Percentiles rank a stretch among this genome's conserved stretches.
Conservation (phyloP, 2,113 vertebrate species). For the Leucopsar rothschildi region DNA sequence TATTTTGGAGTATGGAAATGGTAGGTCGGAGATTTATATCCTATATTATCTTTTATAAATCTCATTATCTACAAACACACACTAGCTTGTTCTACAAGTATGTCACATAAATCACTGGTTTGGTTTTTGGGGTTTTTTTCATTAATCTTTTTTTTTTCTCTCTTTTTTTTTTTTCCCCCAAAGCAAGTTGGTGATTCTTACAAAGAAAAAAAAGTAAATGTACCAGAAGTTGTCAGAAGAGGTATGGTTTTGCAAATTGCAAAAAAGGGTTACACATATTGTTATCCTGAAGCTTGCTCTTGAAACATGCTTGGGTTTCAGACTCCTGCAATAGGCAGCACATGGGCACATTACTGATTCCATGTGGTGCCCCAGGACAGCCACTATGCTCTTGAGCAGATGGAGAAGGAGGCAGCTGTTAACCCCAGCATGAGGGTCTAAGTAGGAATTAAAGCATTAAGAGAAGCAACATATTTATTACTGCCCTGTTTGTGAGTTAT, state of each 20-base stretch:
- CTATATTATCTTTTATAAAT: slow-evolving; percentile 58
- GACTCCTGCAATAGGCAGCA: background rate
- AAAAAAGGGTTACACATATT: background rate
- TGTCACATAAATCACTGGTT: slow-evolving; percentile 38
- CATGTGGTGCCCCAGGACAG: background rate
- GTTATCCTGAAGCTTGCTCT: background rate
- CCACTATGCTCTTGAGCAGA: background rate
- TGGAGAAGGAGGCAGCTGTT: background rate
- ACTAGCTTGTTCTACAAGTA: slow-evolving; percentile 51
- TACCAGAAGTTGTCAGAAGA: background rate
- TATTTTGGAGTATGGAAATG: slow-evolving; percentile 48
- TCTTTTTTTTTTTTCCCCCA: background rate
- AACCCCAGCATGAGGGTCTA: background rate
- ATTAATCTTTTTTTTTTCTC: background rate
- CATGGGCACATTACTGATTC: background rate
- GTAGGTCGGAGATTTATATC: slow-evolving; percentile 59
- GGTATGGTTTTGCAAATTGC: background rate
- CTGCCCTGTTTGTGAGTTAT: background rate
- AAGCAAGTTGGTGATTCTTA: background rate
- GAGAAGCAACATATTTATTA: background rate
- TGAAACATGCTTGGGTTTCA: background rate
- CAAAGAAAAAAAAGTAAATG: background rate
- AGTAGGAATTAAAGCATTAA: background rate
- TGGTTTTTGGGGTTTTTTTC: background rate
- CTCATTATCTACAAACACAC: slow-evolving; percentile 49